These are phyloP conservation scores for Acleris literana DNA, from an alignment of 2,888 invertebrate species.

Conservation along the genomic window DNA sequence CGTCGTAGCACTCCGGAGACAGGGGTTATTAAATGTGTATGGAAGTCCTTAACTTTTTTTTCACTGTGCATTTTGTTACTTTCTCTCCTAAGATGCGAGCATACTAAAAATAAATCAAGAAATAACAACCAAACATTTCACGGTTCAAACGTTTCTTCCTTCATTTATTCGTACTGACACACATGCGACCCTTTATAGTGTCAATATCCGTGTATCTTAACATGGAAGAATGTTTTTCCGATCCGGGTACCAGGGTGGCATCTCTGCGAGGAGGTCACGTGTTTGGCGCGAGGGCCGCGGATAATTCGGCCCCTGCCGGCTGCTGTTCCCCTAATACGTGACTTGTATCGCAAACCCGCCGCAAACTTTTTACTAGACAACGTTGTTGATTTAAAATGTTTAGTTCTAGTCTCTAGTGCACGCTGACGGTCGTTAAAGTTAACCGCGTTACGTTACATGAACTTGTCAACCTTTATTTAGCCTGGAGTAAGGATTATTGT, in stretches of 20 bases:
- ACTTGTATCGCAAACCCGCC: conserved; percentile 53
- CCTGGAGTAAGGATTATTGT: conserved; percentile 1
- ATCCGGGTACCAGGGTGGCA: conserved; percentile 46
- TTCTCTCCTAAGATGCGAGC: not conserved
- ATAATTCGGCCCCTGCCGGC: conserved; percentile 52
- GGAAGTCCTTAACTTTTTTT: conserved; percentile 20
- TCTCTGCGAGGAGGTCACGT: conserved; percentile 47
- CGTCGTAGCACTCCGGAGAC: conserved; percentile 22
- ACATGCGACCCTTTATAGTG: conserved; percentile 41
- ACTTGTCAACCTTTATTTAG: conserved; percentile 1
- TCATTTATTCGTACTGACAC: conserved; percentile 21
- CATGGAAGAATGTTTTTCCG: conserved; percentile 47
- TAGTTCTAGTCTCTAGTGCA: conserved; percentile 34
- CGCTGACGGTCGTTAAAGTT: conserved; percentile 28
- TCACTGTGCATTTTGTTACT: conserved; percentile 1
- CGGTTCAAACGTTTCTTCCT: conserved; percentile 2
- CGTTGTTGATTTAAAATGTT: conserved; percentile 51
- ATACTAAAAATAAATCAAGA: not conserved
- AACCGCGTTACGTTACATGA: conserved; percentile 21
- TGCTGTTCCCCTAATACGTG: conserved; percentile 55
- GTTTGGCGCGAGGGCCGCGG: conserved; percentile 47
- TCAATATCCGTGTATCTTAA: conserved; percentile 43
- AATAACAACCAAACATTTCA: conserved; percentile 4
- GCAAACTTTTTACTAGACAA: conserved; percentile 51
- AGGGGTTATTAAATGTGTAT: conserved; percentile 19